phyloP scores from a whole-genome alignment of 1,140 invertebrate species.

The Apocrypta bakeri region DNA sequence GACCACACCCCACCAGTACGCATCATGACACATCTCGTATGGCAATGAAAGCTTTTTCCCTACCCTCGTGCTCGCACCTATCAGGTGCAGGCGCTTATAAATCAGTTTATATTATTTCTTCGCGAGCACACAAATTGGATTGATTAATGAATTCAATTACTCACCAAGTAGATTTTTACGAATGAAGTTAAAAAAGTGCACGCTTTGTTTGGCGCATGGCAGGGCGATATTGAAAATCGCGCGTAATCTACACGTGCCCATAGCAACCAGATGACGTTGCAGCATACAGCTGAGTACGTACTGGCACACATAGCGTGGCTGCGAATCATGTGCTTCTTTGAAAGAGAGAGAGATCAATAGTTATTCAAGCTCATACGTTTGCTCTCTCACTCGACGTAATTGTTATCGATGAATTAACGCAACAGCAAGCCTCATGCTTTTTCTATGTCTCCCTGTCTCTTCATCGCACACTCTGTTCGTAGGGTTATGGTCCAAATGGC shows the following conservation, averaged over 20 bases:
- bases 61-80: not conserved
- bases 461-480: not conserved
- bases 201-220: not conserved
- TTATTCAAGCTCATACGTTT: not conserved
- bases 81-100: not conserved
- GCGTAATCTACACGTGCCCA: not conserved
- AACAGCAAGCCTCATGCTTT: not conserved
- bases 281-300: not conserved
- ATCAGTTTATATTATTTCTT: not conserved
- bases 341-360: not conserved
- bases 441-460: not conserved
- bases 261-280: not conserved
- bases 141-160: slow-evolving; percentile 14
- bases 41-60: no score
- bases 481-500: not conserved
- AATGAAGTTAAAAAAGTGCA: not conserved
- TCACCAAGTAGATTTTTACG: no score
- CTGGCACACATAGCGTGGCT: not conserved
- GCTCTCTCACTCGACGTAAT: not conserved
- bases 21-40: no score
- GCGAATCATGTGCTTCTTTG: slow-evolving; percentile 2
- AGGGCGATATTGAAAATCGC: not conserved
- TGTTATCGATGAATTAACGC: slow-evolving; percentile 6
- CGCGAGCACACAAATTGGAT: not conserved
- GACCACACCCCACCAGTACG: no score